Base-by-base conservation (phyloP, 2,113 vertebrate genomes). In the Pungitius pungitius region DNA sequence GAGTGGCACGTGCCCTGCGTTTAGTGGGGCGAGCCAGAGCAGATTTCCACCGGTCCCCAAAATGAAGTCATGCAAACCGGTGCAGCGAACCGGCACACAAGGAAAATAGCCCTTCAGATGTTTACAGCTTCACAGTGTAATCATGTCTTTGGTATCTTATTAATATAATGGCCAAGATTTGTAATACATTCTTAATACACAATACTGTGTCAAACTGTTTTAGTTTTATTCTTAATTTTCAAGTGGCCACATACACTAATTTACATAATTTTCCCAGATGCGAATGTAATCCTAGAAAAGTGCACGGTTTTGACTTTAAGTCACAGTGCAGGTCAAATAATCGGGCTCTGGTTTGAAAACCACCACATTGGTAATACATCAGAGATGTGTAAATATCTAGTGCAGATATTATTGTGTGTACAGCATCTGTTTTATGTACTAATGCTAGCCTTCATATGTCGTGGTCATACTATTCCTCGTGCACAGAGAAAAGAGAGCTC, bases 61-160 rank as follows among this genome's bases (percentile, higher is more conserved):
- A 43, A 62, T 68, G 51, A 77, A 86, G 65, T 52, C 37, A 40
- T 75, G 59, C 64, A 77, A 75, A 66, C 81, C 71, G 70, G 66
- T 45, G 22, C 26, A 66, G 60, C 33, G 49, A 66, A 54, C 57
- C 67, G 1, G 22, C 68, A 84, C 85, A 78, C 81, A 82, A 86
- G 40, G 72, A 77, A 69, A 74, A 83, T 68, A 43, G 40, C n/a
- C 47, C 65, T 39, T 78, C 77, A 49, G 52, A 57, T 10, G 42
- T 55, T 22, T 57, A 35, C 18, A 35, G 40, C 43, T 69, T 15
- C 24, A 40, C 59, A 8, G 27, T 18, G 35, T 15, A 49, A 59
- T 35, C 30, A 27, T n/a, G n/a, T 11, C 47, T 60, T 52, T 12
- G 55, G 22, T 39, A 8, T 69, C 9, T 24, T 33, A 26, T 40